Conservation (phyloP, 2,888 invertebrate genomes). For the Agonopterix subpropinquella region DNA sequence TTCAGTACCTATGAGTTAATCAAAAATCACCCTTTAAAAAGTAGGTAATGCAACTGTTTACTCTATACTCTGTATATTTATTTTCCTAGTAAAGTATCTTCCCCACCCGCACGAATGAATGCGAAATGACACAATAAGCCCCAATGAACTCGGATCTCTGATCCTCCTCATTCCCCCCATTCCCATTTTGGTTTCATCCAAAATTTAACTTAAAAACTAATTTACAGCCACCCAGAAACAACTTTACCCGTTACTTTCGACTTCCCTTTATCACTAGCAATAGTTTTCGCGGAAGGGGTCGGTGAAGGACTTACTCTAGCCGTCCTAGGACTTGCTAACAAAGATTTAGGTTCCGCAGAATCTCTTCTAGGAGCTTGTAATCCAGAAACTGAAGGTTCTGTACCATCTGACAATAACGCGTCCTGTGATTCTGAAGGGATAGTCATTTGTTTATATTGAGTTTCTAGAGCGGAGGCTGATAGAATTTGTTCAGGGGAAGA, state of each 20-base stretch:
- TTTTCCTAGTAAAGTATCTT: too few relatives aligned
- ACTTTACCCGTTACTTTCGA: slow-evolving; percentile 84
- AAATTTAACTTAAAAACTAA: neutral
- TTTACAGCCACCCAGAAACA: slow-evolving; percentile 84
- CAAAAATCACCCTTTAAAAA: too few relatives aligned
- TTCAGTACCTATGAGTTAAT: too few relatives aligned
- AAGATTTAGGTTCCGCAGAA: slow-evolving; percentile 18
- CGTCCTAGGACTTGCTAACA: slow-evolving; percentile 27
- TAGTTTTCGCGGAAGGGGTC: slow-evolving; percentile 37
- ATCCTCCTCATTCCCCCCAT: too few relatives aligned
- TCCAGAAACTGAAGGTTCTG: slow-evolving; percentile 4
- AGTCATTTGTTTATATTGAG: slow-evolving; percentile 32
- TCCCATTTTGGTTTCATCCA: too few relatives aligned
- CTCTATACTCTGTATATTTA: too few relatives aligned
- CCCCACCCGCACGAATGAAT: too few relatives aligned
- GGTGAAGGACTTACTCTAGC: slow-evolving; percentile 54
- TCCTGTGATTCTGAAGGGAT: slow-evolving; percentile 7
- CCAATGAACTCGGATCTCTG: too few relatives aligned
- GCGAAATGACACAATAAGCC: too few relatives aligned
- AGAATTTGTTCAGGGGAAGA: slow-evolving; percentile 48
- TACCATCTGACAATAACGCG: neutral
- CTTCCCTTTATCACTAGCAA: slow-evolving; percentile 77
- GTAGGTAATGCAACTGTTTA: too few relatives aligned
- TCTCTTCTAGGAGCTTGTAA: neutral
- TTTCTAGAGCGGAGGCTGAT: slow-evolving; percentile 51